A percentile compares a stretch with the other conserved stretches of the same genome.
Conservation (phyloP, 2,113 vertebrate genomes). For the Pholis gunnellus region DNA sequence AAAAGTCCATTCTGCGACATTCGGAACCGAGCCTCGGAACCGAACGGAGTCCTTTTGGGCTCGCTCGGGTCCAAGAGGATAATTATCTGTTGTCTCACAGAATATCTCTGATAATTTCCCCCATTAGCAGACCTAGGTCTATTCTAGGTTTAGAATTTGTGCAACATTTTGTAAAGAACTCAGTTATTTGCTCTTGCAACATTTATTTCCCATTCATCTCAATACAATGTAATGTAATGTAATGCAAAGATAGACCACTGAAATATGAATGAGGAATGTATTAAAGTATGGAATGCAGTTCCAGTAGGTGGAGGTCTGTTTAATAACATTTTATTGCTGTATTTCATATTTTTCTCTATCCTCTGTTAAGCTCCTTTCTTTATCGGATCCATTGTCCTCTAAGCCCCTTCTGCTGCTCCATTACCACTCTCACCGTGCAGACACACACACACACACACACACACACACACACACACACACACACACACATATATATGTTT, state of each 20-base stretch:
- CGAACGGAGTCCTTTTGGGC: no score
- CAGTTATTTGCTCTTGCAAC: neutral
- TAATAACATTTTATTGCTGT: conserved; percentile 47
- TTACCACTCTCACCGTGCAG: conserved; percentile 41
- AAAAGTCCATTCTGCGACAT: no score
- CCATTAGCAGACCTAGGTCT: neutral
- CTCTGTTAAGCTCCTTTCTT: conserved; percentile 58
- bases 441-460: conserved; percentile 21
- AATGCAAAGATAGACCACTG: neutral
- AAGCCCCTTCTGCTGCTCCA: conserved; percentile 74
- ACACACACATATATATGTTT: neutral
- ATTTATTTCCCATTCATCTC: neutral
- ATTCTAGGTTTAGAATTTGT: neutral
- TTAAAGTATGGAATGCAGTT: conserved; percentile 1
- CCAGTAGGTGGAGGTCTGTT: conserved; percentile 10
- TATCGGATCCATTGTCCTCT: conserved; percentile 65
- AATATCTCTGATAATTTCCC: neutral
- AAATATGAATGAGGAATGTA: neutral
- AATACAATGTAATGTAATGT: neutral
- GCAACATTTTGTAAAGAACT: neutral
- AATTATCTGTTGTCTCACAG: neutral
- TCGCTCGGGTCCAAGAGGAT: no score
- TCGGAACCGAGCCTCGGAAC: no score
- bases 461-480: conserved; percentile 21
- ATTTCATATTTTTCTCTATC: conserved; percentile 25